Base-by-base conservation (phyloP, 2,113 vertebrate species). In the Pleuronectes platessa region DNA sequence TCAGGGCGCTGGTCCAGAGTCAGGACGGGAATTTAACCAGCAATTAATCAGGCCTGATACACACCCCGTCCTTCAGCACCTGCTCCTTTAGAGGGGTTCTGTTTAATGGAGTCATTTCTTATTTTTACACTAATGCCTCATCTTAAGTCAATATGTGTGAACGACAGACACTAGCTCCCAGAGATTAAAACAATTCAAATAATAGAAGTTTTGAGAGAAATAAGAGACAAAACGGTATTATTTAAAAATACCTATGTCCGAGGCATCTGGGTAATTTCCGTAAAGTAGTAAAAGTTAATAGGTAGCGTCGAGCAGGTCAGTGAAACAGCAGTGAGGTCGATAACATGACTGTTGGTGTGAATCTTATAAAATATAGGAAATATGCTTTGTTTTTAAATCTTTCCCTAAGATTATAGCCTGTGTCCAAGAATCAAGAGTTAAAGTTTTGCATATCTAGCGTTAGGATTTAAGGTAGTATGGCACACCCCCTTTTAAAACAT, bases 391-490 rank as follows among this genome's bases (percentile, higher is more conserved):
- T 42, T 37, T 51, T 37, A 96, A 96, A 95, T 95, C 86, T 68
- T 85, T 72, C 62, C 78, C 79, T 65, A 82, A 86, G 80, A 95
- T 95, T 95, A 96, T 93, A 95, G 94, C 94, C 94, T 94, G 94
- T 94, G 95, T 96, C 95, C 96, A 95, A 94, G 91, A 95, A 95
- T 92, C 90, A 92, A 96, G 96, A 88, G 95, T 92, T 96, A 96
- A 95, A 92, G 94, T 97, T 98, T 98, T 98, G 97, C 97, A 97
- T 98, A 97, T 98, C 96, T 96, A 96, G 96, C 96, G 11, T 98
- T 97, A 97, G 97, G 96, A 96, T 98, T 99, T 99, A 99, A 99
- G 98, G 97, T 99, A 99, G 98, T 97, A 98, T 98, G 97, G 97
- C 98, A 96, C 95, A 94, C 96, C 96, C 96, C 96, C 95, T 96